Percentiles rank a stretch among this genome's conserved stretches.
Conservation (phyloP, 2,797 vertebrate genomes). For the Sitta carolinensis region DNA sequence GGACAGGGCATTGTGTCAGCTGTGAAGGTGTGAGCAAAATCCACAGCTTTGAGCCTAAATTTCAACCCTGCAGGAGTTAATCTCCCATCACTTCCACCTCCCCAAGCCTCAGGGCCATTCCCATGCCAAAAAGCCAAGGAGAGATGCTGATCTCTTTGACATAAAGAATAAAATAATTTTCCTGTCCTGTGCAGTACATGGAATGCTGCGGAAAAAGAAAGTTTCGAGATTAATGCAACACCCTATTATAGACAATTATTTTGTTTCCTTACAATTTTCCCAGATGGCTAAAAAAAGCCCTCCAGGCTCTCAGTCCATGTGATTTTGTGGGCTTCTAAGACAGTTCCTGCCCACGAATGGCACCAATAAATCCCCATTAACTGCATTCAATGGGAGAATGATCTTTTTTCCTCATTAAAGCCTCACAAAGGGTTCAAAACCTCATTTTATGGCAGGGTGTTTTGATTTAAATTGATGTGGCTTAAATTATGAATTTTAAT, state of each 20-base stretch:
- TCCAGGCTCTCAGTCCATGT: neutral
- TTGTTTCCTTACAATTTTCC: neutral
- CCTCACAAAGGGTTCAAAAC: conserved; percentile 38
- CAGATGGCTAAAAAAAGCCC: neutral
- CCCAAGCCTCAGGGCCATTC: neutral
- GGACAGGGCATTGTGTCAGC: rapidly evolving
- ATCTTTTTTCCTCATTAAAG: conserved; percentile 41
- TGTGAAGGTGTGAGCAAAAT: neutral
- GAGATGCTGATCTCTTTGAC: neutral
- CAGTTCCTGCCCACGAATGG: neutral
- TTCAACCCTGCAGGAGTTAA: neutral
- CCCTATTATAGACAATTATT: neutral
- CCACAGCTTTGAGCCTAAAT: neutral
- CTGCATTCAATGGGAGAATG: neutral
- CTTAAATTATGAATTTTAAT: conserved; percentile 52
- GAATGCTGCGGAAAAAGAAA: neutral
- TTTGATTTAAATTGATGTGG: conserved; percentile 43
- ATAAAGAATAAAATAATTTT: neutral
- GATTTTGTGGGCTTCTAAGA: neutral
- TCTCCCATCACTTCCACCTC: neutral
- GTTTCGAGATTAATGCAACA: neutral
- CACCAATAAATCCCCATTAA: neutral
- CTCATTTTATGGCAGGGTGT: neutral
- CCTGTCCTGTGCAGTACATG: neutral
- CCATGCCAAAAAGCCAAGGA: neutral